Conservation (phyloP, 2,888 invertebrate species). For the Xanthostigma xanthostigma region DNA sequence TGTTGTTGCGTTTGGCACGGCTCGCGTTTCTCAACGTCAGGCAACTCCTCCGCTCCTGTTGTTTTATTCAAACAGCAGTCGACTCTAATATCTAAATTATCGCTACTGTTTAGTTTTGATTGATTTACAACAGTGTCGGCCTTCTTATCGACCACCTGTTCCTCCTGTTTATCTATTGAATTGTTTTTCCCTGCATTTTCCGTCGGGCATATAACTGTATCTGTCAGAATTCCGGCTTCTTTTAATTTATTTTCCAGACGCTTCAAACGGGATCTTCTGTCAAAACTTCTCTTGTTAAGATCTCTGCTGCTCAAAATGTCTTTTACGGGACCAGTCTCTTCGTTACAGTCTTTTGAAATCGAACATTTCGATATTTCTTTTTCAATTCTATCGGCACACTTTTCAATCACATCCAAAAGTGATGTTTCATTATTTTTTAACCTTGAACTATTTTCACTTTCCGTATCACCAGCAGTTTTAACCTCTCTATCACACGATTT, state of each 20-base stretch:
- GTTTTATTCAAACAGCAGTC: too few species aligned
- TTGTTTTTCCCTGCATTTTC: slow-evolving; percentile 2
- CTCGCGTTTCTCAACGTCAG: too few species aligned
- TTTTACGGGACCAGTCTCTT: not conserved
- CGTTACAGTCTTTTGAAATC: slow-evolving; percentile 18
- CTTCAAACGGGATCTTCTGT: slow-evolving; percentile 32
- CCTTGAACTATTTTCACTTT: slow-evolving; percentile 8
- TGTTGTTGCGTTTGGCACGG: too few species aligned
- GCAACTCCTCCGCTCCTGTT: too few species aligned
- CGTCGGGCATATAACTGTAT: slow-evolving; percentile 8
- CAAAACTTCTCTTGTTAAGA: slow-evolving; percentile 24
- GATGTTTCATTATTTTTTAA: slow-evolving; percentile 12
- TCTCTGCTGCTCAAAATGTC: slow-evolving; percentile 20
- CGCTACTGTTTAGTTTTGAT: too few species aligned
- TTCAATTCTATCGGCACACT: slow-evolving; percentile 7
- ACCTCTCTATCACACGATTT: slow-evolving; percentile 1
- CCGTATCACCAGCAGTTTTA: slow-evolving; percentile 3
- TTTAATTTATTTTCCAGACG: slow-evolving; percentile 30
- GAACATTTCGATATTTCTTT: slow-evolving; percentile 21
- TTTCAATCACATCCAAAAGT: slow-evolving; percentile 7
- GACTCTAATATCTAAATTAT: too few species aligned
- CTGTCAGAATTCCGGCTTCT: slow-evolving; percentile 21
- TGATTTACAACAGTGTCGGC: not conserved
- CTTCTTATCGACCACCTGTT: slow-evolving; percentile 17
- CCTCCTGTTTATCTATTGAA: slow-evolving; percentile 5